phyloP scores from a whole-genome alignment of 2,888 invertebrate genomes.

The Diaperis boleti region DNA sequence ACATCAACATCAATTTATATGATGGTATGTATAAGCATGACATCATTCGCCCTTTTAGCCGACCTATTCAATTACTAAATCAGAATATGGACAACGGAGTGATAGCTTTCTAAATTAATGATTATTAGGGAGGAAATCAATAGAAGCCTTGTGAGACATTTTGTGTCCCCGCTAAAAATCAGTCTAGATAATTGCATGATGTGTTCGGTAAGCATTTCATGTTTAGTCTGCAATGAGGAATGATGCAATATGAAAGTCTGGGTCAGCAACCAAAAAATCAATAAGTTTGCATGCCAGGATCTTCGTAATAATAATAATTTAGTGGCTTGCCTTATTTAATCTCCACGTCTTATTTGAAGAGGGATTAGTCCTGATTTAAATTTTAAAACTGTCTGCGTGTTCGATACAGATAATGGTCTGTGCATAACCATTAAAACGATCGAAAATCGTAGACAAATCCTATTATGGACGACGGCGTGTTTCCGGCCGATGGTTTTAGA shows the following conservation, averaged over 20 bases:
- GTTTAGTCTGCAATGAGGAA: conserved; percentile 21
- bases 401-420: conserved; percentile 40
- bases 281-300: conserved; percentile 37
- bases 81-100: not conserved
- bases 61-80: conserved; percentile 14
- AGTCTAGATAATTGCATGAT: not conserved
- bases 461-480: conserved; percentile 36
- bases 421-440: conserved; percentile 34
- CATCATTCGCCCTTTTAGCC: conserved; percentile 6
- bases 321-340: conserved; percentile 38
- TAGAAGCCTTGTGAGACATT: not conserved
- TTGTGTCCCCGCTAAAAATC: not conserved
- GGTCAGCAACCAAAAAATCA: conserved; percentile 22
- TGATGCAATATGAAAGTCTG: conserved; percentile 29
- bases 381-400: conserved; percentile 46
- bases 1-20: conserved; percentile 12
- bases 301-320: conserved; percentile 29
- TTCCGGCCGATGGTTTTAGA: conserved; percentile 32
- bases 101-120: not conserved
- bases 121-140: not conserved
- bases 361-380: conserved; percentile 48
- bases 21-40: conserved; percentile 7
- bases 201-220: conserved; percentile 7
- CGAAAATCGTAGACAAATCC: conserved; percentile 35
- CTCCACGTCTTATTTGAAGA: conserved; percentile 37